Evolutionary conservation across 2,797 vertebrate species (phyloP).

Genomic region (Petrocephalus sullivani): DNA sequence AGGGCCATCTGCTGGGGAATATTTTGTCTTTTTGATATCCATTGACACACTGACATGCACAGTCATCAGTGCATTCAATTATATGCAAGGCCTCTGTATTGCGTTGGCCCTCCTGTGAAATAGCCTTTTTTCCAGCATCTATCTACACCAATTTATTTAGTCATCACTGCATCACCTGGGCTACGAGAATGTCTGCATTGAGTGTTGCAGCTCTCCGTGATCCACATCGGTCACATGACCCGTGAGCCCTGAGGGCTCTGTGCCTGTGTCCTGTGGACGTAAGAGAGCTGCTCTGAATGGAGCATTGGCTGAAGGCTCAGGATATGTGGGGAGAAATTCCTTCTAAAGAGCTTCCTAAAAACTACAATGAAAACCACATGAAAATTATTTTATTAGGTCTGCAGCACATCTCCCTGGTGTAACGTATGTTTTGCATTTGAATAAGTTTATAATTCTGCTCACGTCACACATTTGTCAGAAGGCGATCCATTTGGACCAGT

Average conservation of each 20-base stretch:
- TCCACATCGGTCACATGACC: background rate
- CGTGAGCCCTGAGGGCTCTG: background rate
- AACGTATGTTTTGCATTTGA: background rate
- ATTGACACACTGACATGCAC: background rate
- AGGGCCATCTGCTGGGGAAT: background rate
- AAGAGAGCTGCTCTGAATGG: background rate
- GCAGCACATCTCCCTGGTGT: background rate
- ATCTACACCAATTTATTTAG: background rate
- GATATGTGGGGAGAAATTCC: slow-evolving; percentile 9
- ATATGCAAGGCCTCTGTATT: background rate
- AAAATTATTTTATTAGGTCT: background rate
- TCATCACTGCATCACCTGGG: background rate
- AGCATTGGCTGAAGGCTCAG: background rate
- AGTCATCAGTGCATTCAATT: background rate
- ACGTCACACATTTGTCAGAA: background rate
- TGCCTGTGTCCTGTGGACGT: background rate
- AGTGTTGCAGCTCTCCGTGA: background rate
- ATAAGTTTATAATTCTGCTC: background rate
- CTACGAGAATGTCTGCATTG: background rate
- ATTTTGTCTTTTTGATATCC: background rate
- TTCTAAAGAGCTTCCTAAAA: slow-evolving; percentile 10
- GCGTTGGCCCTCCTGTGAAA: background rate
- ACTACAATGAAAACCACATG: background rate
- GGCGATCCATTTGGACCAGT: background rate
- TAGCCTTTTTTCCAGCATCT: background rate